Conservation (phyloP, 1,140 invertebrate species). For the Caenorhabditis inopinata region DNA sequence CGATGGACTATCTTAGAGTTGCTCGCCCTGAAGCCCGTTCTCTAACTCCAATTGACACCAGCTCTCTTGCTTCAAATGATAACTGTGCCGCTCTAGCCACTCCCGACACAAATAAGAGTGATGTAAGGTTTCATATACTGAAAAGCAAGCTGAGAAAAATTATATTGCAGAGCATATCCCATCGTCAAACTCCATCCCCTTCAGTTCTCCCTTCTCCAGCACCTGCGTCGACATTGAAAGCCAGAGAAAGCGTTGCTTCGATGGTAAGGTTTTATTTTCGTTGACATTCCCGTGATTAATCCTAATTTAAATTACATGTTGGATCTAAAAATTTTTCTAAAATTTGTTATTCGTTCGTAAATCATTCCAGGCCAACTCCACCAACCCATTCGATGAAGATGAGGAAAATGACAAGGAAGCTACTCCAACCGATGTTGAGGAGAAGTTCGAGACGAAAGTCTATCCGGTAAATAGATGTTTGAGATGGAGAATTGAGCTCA, state of each 20-base stretch:
- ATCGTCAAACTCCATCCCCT: neutral
- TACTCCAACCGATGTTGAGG: constrained; percentile 22
- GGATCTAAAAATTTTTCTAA: too few species aligned
- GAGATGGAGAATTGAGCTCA: neutral
- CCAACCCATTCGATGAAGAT: constrained; percentile 37
- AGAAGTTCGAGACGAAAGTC: constrained; percentile 40
- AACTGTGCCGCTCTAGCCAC: constrained; percentile 6
- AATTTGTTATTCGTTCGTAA: too few species aligned
- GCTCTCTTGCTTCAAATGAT: neutral
- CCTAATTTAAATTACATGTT: too few species aligned
- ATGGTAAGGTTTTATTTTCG: neutral
- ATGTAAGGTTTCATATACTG: neutral
- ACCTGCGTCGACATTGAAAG: neutral
- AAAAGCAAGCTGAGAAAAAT: too few species aligned
- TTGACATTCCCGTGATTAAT: too few species aligned
- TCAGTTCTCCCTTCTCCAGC: constrained; percentile 20
- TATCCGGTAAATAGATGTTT: constrained; percentile 45
- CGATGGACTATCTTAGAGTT: constrained; percentile 49
- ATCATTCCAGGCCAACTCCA: neutral
- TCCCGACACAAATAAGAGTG: neutral
- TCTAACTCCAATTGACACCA: constrained; percentile 41
- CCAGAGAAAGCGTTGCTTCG: constrained; percentile 13
- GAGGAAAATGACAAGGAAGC: constrained; percentile 5
- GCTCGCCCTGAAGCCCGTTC: constrained; percentile 35
- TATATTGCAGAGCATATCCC: neutral